Evolutionary conservation across 2,113 vertebrate species (phyloP).

Genomic region (Dicaeum eximium): DNA sequence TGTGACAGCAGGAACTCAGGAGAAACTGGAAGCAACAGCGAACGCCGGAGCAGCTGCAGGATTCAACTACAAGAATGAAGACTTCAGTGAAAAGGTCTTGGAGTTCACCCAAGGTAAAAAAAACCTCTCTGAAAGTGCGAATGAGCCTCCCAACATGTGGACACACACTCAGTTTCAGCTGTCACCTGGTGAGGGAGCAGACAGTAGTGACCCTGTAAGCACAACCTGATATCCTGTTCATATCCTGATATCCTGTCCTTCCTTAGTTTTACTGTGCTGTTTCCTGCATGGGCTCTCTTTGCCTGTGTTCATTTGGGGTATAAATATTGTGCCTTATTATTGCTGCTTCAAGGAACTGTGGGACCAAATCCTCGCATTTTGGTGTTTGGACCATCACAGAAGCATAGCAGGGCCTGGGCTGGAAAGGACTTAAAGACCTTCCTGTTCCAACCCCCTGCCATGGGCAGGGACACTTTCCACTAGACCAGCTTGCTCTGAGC

Average conservation of each 20-base stretch:
- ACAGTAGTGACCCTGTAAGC: not conserved
- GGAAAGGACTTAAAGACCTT: not conserved
- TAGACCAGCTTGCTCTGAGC: not conserved
- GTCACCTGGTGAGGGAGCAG: not conserved
- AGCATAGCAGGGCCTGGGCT: not conserved
- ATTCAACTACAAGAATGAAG: slow-evolving; percentile 82
- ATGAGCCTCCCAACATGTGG: accelerated
- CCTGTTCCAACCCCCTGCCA: accelerated
- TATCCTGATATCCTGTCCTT: no score
- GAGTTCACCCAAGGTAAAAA: slow-evolving; percentile 80
- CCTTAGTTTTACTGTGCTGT: not conserved
- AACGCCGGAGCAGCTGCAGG: slow-evolving; percentile 75
- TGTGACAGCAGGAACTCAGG: slow-evolving; percentile 77
- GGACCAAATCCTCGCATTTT: not conserved
- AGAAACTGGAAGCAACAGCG: slow-evolving; percentile 75
- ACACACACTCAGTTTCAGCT: not conserved
- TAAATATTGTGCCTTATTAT: not conserved
- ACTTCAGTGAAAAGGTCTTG: slow-evolving; percentile 74
- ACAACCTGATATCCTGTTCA: not conserved
- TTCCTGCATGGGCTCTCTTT: not conserved
- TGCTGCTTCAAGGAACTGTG: not conserved
- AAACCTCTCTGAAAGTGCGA: not conserved
- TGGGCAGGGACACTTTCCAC: not conserved
- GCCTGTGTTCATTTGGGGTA: not conserved
- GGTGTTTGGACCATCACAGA: not conserved